Evolutionary conservation across 2,888 invertebrate species (phyloP), one percentile per base, ranked within the genome.

Genomic region (Sarcophaga rosellei): DNA sequence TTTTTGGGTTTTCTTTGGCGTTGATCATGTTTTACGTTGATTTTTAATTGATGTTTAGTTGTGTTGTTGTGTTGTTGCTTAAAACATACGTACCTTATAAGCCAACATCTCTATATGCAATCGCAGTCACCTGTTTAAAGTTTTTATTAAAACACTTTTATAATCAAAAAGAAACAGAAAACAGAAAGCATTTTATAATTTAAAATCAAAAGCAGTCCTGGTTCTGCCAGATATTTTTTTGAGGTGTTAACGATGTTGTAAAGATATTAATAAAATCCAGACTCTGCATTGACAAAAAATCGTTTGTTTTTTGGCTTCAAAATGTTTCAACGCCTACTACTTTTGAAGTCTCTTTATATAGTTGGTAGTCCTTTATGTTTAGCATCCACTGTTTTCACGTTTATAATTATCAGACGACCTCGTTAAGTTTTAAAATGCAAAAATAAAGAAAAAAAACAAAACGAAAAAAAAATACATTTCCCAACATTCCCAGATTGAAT

Each of bases 11-110:
- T 86, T 87, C 74, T 90, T 91, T 90, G 91, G 90, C 90, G 90
- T 91, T 91, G 92, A 92, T 92, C 92, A 92, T 92, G 92, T 92
- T 92, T 91, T 91, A 92, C 92, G 92, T 92, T 92, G 92, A 92
- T 92, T 92, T 92, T 92, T 92, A 92, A 92, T 92, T 92, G 92
- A 92, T 92, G 91, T 90, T 89, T 89, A 72, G 81, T 61, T 15
- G 21, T 53, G 12, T 47, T 57, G 65, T 21, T 59, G 57, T 57
- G 57, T 61, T 20, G 23, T 20, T 11, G 15, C 35, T 35, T n/a
- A 6, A 35, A 35, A 35, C 35, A 35, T 35, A 35, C 35, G 8
- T 35, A 35, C 35, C 8, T 8, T 0, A 35, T 35, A 35, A 75
- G 62, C 4, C 61, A 82, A 61, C 57, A 68, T 66, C 70, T 69